Evolutionary conservation across 2,113 vertebrate genomes (phyloP), one percentile per base, ranked within the genome.

Genomic region (Ctenodactylus gundi): DNA sequence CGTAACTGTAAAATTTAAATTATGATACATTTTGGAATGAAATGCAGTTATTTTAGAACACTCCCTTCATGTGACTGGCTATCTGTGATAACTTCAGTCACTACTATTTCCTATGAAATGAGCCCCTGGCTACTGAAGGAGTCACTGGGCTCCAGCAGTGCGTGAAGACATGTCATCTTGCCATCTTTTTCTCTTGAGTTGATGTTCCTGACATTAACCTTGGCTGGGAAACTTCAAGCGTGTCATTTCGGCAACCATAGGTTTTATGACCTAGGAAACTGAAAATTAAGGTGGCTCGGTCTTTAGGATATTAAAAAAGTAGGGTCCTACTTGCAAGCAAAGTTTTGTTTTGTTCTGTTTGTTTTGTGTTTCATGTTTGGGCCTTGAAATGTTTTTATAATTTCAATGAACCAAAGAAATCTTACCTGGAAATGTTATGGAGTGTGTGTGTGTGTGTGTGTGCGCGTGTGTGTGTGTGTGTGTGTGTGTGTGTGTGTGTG

Each of bases 21-120:
- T 2, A 41, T 39, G 80, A 94, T 87, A 95, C 65, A 92, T 29
- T 72, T 96, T 86, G 91, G 36, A 93, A 20, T 44, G 64, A 58
- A 18, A 31, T n/a, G 49, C 94, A 15, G 85, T 95, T 93, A 18
- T 90, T 97, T 96, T 86, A 76, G 18, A 83, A 80, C 5, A 41
- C 18, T n/a, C n/a, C 6, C 51, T 89, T 88, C 9, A 76, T 92
- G 17, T 62, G 88, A 60, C 4, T 1, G 84, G 65, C 72, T 41
- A 60, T 64, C 39, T 85, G 27, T 11, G 1, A 46, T n/a, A n/a
- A 36, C 10, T 12, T 23, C 73, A 18, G 25, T 34, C 85, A 70
- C 14, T 36, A 64, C 20, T 36, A 39, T 44, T 53, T 67, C 57
- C 5, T 20, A 46, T 0, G 0, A 25, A 57, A 8, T 46, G 58